Conservation (phyloP, 64 coral and sea anemone genomes). For the Montipora capricornis region DNA sequence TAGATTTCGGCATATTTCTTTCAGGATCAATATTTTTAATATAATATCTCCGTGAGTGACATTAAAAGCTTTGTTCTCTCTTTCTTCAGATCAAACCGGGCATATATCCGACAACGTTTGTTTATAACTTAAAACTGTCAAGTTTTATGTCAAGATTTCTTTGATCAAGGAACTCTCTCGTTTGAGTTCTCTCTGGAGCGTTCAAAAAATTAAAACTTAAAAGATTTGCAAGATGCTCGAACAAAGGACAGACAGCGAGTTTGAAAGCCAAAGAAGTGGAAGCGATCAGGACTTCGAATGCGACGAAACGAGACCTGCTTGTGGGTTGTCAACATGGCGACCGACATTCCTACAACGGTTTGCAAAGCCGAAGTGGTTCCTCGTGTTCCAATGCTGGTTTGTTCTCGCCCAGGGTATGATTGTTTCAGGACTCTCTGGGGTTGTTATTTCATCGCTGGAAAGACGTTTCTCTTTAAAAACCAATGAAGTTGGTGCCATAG, state of each 20-base stretch:
- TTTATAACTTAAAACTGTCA: background rate
- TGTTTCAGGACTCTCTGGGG: slow-evolving; percentile 81
- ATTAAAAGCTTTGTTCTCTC: background rate
- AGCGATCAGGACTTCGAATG: background rate
- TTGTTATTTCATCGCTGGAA: slow-evolving; percentile 95
- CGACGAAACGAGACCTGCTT: background rate
- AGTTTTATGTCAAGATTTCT: background rate
- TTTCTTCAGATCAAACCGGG: too few relatives aligned
- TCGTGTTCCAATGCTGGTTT: slow-evolving; percentile 87
- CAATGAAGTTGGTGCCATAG: slow-evolving; percentile 71
- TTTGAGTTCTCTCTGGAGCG: background rate
- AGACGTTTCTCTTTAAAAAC: slow-evolving; percentile 90
- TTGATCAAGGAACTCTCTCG: background rate
- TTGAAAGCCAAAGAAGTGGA: background rate
- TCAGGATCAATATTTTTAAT: background rate
- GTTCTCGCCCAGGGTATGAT: slow-evolving; percentile 95
- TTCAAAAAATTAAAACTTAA: background rate
- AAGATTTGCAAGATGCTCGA: background rate
- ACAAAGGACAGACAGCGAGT: background rate
- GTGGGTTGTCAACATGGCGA: slow-evolving; percentile 58
- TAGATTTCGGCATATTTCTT: background rate
- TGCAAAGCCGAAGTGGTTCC: slow-evolving; percentile 83
- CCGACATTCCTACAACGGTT: slow-evolving; percentile 75
- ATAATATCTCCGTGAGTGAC: background rate
- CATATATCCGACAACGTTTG: too few relatives aligned